Base-by-base conservation (phyloP, 1,140 invertebrate genomes). In the Zaprionus taronus region DNA sequence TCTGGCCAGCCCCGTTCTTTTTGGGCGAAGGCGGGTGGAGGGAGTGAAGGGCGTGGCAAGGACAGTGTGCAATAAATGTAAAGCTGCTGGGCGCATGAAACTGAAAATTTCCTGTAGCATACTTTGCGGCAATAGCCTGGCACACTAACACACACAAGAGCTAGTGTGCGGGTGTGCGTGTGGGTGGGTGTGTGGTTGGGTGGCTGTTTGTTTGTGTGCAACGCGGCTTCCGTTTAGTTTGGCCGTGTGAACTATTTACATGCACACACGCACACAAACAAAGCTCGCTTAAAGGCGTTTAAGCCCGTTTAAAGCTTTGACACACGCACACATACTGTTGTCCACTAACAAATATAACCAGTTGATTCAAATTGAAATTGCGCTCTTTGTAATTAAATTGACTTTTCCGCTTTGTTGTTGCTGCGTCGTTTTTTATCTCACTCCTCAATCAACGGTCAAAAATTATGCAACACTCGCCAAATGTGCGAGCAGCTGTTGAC, bases 91-190 rank as follows among this genome's bases (percentile, higher is more conserved):
- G 83, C 74, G 81, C 84, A 89, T 90, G 85, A 90, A 90, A 90
- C 85, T 85, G 85, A 90, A 90, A 90, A 90, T 90, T 82, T 82
- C 72, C 71, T 74, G 82, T 82, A 82, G 85, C 85, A 90, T 85
- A 90, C 85, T 82, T 87, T 90, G 75, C 69, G 77, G 85, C 71
- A 44, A 55, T 60, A 65, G 56, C 55, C 38, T 89, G 85, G 85
- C 85, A 81, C 31, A 89, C 85, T 89, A 79, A 90, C 84, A 81
- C 78, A 72, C 73, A 76, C 20, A 36, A 11, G 5, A 55, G 17
- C 4, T 1, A 22, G 57, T 65, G 14, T 36, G 31, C 14, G 34
- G 3, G n/a, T 44, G 49, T 31, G 66, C 41, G 20, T 70, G 44
- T 47, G 60, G 12, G 26, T 49, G 20, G 65, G 44, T 47, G 60